Conservation (phyloP, 2,888 invertebrate genomes). For the Tineola bisselliella region DNA sequence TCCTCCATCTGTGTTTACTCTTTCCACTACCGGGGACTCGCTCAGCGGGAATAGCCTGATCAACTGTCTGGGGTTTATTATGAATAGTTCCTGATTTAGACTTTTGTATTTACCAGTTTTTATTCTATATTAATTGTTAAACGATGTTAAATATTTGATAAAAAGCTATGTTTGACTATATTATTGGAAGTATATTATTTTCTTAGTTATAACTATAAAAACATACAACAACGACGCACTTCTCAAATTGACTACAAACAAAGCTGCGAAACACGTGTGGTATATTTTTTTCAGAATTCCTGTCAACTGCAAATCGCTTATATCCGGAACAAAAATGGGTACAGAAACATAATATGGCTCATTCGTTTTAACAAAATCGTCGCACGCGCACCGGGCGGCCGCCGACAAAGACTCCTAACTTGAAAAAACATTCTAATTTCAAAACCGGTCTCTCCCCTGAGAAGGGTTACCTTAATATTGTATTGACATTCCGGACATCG, state of each 20-base stretch:
- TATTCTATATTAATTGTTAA: no score
- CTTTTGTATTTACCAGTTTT: background rate
- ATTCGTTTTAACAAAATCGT: slow-evolving; percentile 65
- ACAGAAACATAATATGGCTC: slow-evolving; percentile 61
- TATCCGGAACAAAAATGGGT: slow-evolving; percentile 39
- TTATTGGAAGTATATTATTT: no score
- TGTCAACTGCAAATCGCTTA: slow-evolving; percentile 30
- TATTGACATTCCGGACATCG: slow-evolving; percentile 12
- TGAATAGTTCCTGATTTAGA: slow-evolving; percentile 4
- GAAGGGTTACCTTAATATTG: slow-evolving; percentile 30
- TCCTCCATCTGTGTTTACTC: slow-evolving; percentile 24
- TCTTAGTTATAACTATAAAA: no score
- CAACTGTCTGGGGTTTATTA: background rate
- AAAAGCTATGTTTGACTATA: no score
- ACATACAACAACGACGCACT: background rate
- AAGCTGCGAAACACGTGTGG: background rate
- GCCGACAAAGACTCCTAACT: slow-evolving; percentile 53
- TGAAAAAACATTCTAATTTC: slow-evolving; percentile 63
- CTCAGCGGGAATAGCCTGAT: background rate
- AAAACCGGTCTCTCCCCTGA: slow-evolving; percentile 59
- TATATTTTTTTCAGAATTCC: background rate
- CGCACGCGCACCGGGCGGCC: slow-evolving; percentile 58
- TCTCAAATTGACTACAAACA: background rate
- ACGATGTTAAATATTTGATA: no score
- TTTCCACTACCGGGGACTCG: slow-evolving; percentile 5